Evolutionary conservation across 1,140 invertebrate species (phyloP), one percentile per base, ranked within the genome.

Genomic region (Drosophila sechellia): DNA sequence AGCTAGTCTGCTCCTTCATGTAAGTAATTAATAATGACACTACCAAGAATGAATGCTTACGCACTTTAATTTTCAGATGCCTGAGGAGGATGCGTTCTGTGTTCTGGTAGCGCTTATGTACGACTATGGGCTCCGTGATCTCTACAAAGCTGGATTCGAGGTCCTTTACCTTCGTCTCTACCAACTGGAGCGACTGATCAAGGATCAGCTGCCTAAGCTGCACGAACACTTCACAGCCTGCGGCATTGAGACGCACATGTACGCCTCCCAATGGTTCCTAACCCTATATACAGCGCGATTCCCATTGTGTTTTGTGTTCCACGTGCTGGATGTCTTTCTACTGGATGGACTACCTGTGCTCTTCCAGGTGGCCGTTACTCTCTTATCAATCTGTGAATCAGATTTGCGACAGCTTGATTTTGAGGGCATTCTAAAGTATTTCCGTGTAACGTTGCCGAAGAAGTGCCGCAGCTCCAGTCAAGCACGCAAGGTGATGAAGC

Each of bases 181-280:
- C 93, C 98, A 99, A 93, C 93, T 99, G n/a, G 98, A 99, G 87
- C 95, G 97, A 69, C 93, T 99, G 12, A 93, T 93, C 25, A 92
- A 96, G 96, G 98, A 99, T 92, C 97, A 99, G 93, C 91, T 99
- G 50, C 95, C 96, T 0, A 97, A 98, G 73, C 92, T 99, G 43
- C 96, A 96, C 85, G 95, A 95, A 66, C 99, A 99, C 93, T 99
- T 99, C 93, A 94, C 94, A 73, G 96, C 97, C 90, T 95, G 98
- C 90, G 96, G 97, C 40, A 95, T 99, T 46, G 99, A 99, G 93
- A 96, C 98, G 56, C 99, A 99, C 93, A 99, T 99, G 99, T 99
- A 98, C 93, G 99, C 98, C 22, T 98, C 97, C 35, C 99, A 99
- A 93, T 99, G 99, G 99, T 99, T 99, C 94, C 95, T 99, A 22